Evolutionary conservation across 1,140 invertebrate genomes (phyloP), one percentile per base, ranked within the genome.

Genomic region (Dermatophagoides farinae): DNA sequence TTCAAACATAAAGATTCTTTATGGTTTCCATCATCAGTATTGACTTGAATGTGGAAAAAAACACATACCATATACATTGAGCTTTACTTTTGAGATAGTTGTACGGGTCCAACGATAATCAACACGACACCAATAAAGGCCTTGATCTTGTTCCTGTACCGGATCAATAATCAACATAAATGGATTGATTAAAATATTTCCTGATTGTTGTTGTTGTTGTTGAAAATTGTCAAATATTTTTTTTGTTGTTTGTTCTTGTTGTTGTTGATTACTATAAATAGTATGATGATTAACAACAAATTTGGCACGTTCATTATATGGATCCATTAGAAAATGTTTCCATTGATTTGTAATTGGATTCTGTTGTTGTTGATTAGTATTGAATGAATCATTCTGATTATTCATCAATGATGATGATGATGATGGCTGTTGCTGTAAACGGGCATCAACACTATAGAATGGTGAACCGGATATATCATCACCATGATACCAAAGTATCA

Each of bases 401-500:
- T 41, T 52, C 50, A 14, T 2, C 11, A 14, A 25, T 38, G 50
- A 16, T 20, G 37, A 25, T 22, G 23, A 20, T 52, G 50, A 52
- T 20, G 38, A 44, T 38, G 39, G 53, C 14, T 55, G 53, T 38
- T 40, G 38, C 25, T 55, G 53, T 38, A 25, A n/a, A 18, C 53
- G 53, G 1, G 65, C 66, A 44, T 67, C 66, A n/a, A 67, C 25
- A 22, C 63, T 85, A 74, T 86, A 87, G 68, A 87, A 86, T 20
- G 84, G 84, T 11, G 78, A 77, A 62, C 79, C 79, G 57, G 77
- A 77, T 65, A 84, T 82, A 62, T 84, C 82, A 37, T 65, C 61
- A 10, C 62, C 65, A 69, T 85, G 85, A 72, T 84, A 86, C 85
- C 85, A 88, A 66, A 88, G 85, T 66, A 87, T 82, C 4, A 60